Evolutionary conservation across 2,797 vertebrate genomes (phyloP), one percentile per base, ranked within the genome.

Genomic region (Leptoclinus maculatus): DNA sequence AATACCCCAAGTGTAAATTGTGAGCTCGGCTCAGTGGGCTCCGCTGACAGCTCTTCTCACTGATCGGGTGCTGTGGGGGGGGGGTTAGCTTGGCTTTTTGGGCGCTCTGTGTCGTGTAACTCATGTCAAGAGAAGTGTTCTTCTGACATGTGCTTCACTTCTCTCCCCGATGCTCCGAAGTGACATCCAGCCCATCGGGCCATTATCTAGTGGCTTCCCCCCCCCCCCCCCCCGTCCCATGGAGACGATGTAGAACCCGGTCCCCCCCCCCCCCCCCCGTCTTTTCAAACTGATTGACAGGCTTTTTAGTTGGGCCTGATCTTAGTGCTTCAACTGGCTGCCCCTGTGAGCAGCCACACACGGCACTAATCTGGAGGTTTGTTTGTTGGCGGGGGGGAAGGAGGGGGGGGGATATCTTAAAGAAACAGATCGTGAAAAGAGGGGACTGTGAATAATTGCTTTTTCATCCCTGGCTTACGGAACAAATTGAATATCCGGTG

Each of bases 401-500:
- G 82, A 68, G 83, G 56, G 56, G 47, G 53, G 25, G 34, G 59
- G 91, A 92, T 95, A 94, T 95, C 94, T 94, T 94, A 90, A 94
- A 94, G 93, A 93, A 95, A 93, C 94, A 95, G 93, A 94, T 95
- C 87, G 83, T 92, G 91, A 93, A 91, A 90, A 92, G 88, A 91
- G 83, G 81, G 86, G 86, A 90, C 91, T 93, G 93, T 94, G 92
- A 95, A 94, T 95, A 95, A 95, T 95, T 95, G 93, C 91, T 92
- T 94, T 94, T 95, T 95, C 90, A 94, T 94, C 93, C 92, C 84
- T 9, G 77, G 91, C 91, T 94, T 94, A 94, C 73, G 88, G 93
- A 94, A 95, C 94, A 95, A 95, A 95, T 95, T 94, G 92, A 94
- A 95, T 96, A 93, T 94, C 93, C 88, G 87, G 88, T 92, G 88